Evolutionary conservation across 2,113 vertebrate species (phyloP).

Genomic region (Dromiciops gliroides): DNA sequence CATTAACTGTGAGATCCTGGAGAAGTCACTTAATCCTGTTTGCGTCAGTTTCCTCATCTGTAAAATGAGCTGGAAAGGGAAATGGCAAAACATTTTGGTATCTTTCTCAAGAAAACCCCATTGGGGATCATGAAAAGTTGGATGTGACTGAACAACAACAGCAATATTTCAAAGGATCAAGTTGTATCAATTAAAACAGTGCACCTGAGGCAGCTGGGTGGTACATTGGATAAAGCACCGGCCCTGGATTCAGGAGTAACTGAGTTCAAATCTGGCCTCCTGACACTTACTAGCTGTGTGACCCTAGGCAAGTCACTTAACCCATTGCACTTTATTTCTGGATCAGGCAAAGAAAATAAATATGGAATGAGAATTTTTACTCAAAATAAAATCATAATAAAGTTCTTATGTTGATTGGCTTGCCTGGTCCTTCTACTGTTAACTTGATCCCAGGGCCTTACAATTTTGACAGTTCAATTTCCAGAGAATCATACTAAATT

Average conservation of each 20-base stretch:
- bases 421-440: not conserved
- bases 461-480: slow-evolving; percentile 47
- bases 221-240: no score
- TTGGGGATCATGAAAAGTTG: not conserved
- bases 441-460: not conserved
- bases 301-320: no score
- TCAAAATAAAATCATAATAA: not conserved
- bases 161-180: not conserved
- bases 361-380: not conserved
- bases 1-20: not conserved
- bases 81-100: not conserved
- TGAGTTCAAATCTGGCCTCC: no score
- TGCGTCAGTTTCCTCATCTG: not conserved
- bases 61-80: not conserved
- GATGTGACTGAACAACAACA: not conserved
- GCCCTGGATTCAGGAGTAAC: no score
- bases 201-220: no score
- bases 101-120: not conserved
- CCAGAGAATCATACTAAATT: slow-evolving; percentile 58
- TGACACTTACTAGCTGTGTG: no score
- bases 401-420: not conserved
- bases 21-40: not conserved
- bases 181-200: not conserved
- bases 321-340: no score
- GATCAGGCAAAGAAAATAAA: not conserved